These are phyloP conservation scores for Zaprionus camerounensis DNA, from an alignment of 1,140 invertebrate species.

Conservation along the genomic window DNA sequence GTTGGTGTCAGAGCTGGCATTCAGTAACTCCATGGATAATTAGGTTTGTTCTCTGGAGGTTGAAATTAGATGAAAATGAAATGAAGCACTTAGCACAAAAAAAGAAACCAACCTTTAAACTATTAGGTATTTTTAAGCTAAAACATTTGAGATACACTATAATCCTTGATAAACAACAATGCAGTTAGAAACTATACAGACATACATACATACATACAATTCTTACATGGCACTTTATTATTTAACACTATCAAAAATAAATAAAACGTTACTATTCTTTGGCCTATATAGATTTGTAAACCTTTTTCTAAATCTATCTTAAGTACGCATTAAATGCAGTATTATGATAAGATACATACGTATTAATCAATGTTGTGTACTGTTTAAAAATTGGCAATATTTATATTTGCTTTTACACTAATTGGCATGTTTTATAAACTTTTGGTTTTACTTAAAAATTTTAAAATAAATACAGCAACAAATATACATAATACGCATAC, in stretches of 20 bases:
- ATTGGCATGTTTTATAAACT: conserved; percentile 10
- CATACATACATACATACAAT: neutral
- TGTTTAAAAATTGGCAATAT: conserved; percentile 1
- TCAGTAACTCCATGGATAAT: neutral
- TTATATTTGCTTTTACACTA: neutral
- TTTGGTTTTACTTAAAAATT: neutral
- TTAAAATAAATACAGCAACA: neutral
- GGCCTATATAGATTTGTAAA: conserved; percentile 7
- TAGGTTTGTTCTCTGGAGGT: neutral
- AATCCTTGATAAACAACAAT: neutral
- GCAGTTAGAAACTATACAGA: neutral
- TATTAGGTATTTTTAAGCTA: neutral
- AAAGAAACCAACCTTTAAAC: too few relatives aligned
- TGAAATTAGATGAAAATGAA: too few relatives aligned
- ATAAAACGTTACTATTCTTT: neutral
- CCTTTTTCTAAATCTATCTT: conserved; percentile 5
- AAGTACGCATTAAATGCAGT: neutral
- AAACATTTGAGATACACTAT: neutral
- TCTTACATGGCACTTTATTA: neutral
- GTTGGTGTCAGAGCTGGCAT: neutral
- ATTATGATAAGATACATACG: conserved; percentile 10
- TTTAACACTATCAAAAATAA: conserved; percentile 1
- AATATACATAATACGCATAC: neutral
- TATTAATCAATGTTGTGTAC: conserved; percentile 45
- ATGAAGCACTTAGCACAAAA: too few relatives aligned